phyloP scores from a whole-genome alignment of 1,140 invertebrate genomes.

The Aphaenogaster rudis region DNA sequence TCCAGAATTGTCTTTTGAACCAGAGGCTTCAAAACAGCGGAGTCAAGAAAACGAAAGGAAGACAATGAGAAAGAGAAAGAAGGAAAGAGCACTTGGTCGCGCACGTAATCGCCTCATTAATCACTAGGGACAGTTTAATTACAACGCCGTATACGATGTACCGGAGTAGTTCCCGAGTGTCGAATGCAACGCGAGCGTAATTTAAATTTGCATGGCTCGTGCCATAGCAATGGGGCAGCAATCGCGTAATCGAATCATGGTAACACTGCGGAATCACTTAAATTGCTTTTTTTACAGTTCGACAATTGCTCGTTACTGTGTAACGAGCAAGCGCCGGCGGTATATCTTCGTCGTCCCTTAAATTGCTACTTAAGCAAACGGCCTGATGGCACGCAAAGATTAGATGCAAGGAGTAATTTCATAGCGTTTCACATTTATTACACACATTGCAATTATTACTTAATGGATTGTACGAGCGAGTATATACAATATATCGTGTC shows the following conservation, averaged over 20 bases:
- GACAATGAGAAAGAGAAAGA: neutral
- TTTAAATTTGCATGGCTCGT: constrained; percentile 43
- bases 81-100: constrained; percentile 39
- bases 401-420: constrained; percentile 6
- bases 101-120: constrained; percentile 75
- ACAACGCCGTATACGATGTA: constrained; percentile 56
- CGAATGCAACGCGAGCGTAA: constrained; percentile 69
- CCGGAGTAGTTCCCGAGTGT: constrained; percentile 48
- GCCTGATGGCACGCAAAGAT: constrained; percentile 48
- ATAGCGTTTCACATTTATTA: constrained; percentile 16
- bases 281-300: constrained; percentile 17
- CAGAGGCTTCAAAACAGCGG: neutral
- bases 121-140: constrained; percentile 78
- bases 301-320: constrained; percentile 20
- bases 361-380: constrained; percentile 48
- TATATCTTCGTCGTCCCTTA: constrained; percentile 10
- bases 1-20: neutral
- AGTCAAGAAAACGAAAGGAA: neutral
- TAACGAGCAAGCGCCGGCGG: neutral
- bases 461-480: constrained; percentile 60
- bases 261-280: constrained; percentile 3
- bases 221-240: neutral
- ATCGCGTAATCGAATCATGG: constrained; percentile 27
- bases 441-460: constrained; percentile 42
- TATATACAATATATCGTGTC: neutral